Evolutionary conservation across 2,113 vertebrate species (phyloP).

Genomic region (Cygnus buccinator): DNA sequence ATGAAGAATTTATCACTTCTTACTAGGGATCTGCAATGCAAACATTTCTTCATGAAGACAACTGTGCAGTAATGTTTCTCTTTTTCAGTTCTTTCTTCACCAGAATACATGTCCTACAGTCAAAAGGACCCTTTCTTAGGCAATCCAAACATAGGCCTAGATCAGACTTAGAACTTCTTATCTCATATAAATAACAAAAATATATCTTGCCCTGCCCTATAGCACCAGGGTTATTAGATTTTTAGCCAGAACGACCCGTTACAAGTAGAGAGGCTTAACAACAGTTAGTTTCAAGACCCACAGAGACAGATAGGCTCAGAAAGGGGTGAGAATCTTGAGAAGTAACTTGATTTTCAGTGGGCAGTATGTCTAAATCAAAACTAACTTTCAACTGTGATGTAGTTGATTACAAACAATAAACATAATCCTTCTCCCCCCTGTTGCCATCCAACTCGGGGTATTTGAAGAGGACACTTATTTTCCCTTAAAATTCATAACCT

Average conservation of each 20-base stretch:
- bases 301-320: neutral
- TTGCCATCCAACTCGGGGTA: neutral
- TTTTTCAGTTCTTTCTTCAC: neutral
- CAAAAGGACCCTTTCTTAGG: neutral
- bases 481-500: neutral
- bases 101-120: neutral
- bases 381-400: neutral
- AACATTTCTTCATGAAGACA: neutral
- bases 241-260: neutral
- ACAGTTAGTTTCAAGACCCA: neutral
- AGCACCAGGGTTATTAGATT: neutral
- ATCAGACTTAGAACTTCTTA: neutral
- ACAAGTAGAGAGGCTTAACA: neutral
- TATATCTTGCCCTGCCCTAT: neutral
- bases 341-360: neutral
- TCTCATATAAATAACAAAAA: neutral
- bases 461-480: neutral
- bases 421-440: neutral
- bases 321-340: neutral
- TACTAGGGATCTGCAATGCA: neutral
- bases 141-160: neutral
- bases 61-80: neutral
- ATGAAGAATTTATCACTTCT: neutral
- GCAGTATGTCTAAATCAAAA: neutral
- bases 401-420: neutral